phyloP scores from a whole-genome alignment of 2,113 vertebrate species.

The Tenrec ecaudatus region DNA sequence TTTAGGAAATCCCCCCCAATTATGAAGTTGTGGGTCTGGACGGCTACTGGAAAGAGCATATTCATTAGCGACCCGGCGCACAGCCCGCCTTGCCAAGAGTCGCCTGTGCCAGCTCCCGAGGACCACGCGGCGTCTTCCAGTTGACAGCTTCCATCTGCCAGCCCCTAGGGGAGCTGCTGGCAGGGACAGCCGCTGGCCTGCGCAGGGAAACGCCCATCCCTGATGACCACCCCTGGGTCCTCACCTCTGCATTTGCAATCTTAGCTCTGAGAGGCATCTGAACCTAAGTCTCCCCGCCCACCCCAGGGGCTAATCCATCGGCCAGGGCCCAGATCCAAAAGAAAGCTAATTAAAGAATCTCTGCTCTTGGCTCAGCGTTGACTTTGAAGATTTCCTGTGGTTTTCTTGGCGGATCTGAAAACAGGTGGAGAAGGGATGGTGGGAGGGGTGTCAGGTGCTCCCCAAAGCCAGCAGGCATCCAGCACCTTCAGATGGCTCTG shows the following conservation, averaged over 20 bases:
- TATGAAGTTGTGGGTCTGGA: constrained; percentile 36
- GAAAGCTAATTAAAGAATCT: constrained; percentile 81
- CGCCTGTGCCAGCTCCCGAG: not conserved
- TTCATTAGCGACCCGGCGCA: constrained; percentile 15
- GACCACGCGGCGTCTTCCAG: not conserved
- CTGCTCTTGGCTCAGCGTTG: constrained; percentile 72
- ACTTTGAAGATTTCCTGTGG: constrained; percentile 70
- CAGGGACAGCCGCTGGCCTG: not conserved
- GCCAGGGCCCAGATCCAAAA: constrained; percentile 64
- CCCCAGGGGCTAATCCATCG: constrained; percentile 62
- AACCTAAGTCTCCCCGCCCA: not conserved
- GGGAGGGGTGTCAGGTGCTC: not conserved
- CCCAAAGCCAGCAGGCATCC: not conserved
- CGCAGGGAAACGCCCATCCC: not conserved
- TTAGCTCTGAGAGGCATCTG: constrained; percentile 25
- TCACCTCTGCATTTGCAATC: constrained; percentile 55
- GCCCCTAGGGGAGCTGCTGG: not conserved
- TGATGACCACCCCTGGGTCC: not conserved
- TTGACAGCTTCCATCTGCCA: constrained; percentile 57
- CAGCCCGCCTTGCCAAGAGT: not conserved
- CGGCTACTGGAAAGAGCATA: not conserved
- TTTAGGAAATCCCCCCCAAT: constrained; percentile 50
- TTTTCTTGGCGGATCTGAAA: constrained; percentile 69
- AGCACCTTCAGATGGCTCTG: not conserved
- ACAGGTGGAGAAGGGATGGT: constrained; percentile 53